Evolutionary conservation across 2,113 vertebrate species (phyloP).

Genomic region (Felis catus): F.catus_Fca126_mat1.0 CM031418.1:33919501-33920000

Average conservation of each 20-base stretch:
- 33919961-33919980: neutral
- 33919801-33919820: too few species aligned
- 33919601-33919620: neutral
- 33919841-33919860: too few species aligned
- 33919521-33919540: neutral
- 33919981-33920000: neutral
- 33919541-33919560: neutral
- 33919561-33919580: neutral
- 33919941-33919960: neutral
- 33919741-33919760: neutral
- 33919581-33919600: neutral
- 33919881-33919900: too few species aligned
- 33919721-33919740: neutral
- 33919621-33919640: neutral
- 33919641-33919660: neutral
- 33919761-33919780: neutral
- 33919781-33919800: too few species aligned
- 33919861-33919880: too few species aligned
- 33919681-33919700: neutral
- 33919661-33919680: neutral
- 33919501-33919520: neutral
- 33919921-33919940: neutral
- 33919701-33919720: neutral
- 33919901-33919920: neutral
- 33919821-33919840: too few species aligned